Base-by-base conservation (phyloP, 2,888 invertebrate genomes). In the Carabus problematicus region DNA sequence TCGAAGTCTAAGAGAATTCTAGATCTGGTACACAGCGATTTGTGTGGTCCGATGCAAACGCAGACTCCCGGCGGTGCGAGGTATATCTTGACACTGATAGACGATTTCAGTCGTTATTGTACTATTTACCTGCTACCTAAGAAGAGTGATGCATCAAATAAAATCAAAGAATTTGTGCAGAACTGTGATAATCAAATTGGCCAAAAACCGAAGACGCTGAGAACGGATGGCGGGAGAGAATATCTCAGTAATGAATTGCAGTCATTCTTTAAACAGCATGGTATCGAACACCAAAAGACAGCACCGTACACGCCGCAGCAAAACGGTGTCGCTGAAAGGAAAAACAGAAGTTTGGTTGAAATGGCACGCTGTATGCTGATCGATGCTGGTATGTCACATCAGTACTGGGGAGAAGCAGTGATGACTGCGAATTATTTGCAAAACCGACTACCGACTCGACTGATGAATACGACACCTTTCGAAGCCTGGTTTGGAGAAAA, bases 41-140 rank as follows among this genome's bases (percentile, higher is more conserved):
- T 79, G n/a, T 78, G 77, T 47, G 77, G 76, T 8, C 75, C 77
- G 0, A 75, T 77, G 75, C 72, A 74, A 42, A 75, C 73, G 1
- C 14, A 29, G 6, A 74, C 75, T 4, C 72, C 72, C 8, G 64
- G 74, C 18, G 72, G 72, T 9, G 74, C 75, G 45, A 64, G 74
- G 8, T 77, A 74, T 63, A 39, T 77, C 0, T 7, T 77, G 1
- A 77, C 74, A 0, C 71, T 78, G 9, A 77, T 77, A n/a, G 78
- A 78, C 60, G 77, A 78, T 71, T 77, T 66, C 58, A 75, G 75
- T 6, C 67, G 73, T 52, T 77, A 72, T n/a, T 74, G 73, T 6
- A 55, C 58, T 0, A 62, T 76, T 45, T 74, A 71, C 59, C 49
- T 77, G 0, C 12, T 77, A 6, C 56, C 62, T 43, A 42, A 74